Conservation (phyloP, 1,140 invertebrate species). For the Meteorus sp. region DNA sequence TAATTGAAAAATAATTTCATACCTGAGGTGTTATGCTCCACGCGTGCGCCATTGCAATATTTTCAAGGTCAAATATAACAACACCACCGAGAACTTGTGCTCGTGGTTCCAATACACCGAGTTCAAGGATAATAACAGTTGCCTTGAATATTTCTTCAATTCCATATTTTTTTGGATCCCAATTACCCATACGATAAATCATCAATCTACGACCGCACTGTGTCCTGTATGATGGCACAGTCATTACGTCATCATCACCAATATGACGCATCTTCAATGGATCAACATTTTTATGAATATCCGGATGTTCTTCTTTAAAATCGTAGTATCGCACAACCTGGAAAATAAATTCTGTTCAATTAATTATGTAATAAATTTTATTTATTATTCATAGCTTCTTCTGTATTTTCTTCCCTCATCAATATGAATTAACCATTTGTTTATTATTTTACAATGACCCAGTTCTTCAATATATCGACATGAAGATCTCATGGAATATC, state of each 20-base stretch:
- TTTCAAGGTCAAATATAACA: constrained; percentile 73
- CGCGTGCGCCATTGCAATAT: constrained; percentile 70
- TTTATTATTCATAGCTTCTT: too few relatives aligned
- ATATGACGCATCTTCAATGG: constrained; percentile 67
- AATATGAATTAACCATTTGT: too few relatives aligned
- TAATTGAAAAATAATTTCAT: constrained; percentile 23
- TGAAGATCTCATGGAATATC: too few relatives aligned
- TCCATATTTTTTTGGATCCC: constrained; percentile 69
- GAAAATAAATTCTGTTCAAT: constrained; percentile 40
- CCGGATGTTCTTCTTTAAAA: constrained; percentile 74
- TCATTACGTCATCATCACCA: constrained; percentile 71
- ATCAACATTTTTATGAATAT: constrained; percentile 68
- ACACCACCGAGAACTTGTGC: constrained; percentile 77
- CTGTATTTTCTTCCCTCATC: too few relatives aligned
- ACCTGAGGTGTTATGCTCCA: constrained; percentile 71
- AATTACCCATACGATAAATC: constrained; percentile 71
- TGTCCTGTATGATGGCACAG: constrained; percentile 74
- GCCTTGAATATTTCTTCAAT: constrained; percentile 75
- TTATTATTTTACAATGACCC: too few relatives aligned
- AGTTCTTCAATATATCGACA: too few relatives aligned
- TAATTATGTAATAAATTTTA: too few relatives aligned
- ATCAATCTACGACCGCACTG: constrained; percentile 70
- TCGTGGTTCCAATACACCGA: constrained; percentile 72
- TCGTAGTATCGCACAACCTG: constrained; percentile 76
- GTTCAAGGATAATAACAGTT: constrained; percentile 70